A percentile compares a stretch with the other conserved stretches of the same genome.
These are phyloP conservation scores for Goniozus legneri DNA, from an alignment of 1,140 invertebrate genomes.

Conservation along the genomic window DNA sequence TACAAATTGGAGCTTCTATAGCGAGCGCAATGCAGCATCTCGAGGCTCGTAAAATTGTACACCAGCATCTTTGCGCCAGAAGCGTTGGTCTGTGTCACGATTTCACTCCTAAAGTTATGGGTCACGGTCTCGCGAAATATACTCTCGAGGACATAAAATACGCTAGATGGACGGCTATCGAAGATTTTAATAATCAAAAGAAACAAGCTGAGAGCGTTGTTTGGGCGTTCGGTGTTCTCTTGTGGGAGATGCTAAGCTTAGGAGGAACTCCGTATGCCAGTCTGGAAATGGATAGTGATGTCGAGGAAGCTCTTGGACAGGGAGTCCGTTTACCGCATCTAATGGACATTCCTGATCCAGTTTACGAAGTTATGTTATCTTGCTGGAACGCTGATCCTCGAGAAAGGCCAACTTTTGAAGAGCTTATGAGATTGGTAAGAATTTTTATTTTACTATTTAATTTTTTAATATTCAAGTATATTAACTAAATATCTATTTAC, in stretches of 20 bases:
- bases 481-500: conserved; percentile 15
- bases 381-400: conserved; percentile 82
- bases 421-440: conserved; percentile 54
- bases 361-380: conserved; percentile 78
- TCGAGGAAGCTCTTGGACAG: conserved; percentile 64
- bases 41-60: conserved; percentile 61
- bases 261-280: conserved; percentile 77
- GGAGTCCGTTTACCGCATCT: conserved; percentile 71
- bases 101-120: conserved; percentile 67
- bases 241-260: conserved; percentile 82
- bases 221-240: conserved; percentile 77
- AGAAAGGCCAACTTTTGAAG: conserved; percentile 69
- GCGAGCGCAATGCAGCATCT: conserved; percentile 51
- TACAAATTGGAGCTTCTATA: conserved; percentile 60
- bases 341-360: conserved; percentile 67
- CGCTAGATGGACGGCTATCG: conserved; percentile 73
- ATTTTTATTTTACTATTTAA: conserved; percentile 8
- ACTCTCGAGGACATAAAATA: conserved; percentile 58
- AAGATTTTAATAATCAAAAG: conserved; percentile 66
- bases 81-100: conserved; percentile 65
- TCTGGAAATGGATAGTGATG: conserved; percentile 62
- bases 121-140: conserved; percentile 65
- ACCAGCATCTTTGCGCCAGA: conserved; percentile 69
- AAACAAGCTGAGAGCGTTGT: conserved; percentile 70
- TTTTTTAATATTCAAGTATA: conserved; percentile 1